A percentile compares a stretch with the other conserved stretches of the same genome.
Evolutionary conservation across 1,140 invertebrate species (phyloP).

Genomic region (Zaprionus inermis): DNA sequence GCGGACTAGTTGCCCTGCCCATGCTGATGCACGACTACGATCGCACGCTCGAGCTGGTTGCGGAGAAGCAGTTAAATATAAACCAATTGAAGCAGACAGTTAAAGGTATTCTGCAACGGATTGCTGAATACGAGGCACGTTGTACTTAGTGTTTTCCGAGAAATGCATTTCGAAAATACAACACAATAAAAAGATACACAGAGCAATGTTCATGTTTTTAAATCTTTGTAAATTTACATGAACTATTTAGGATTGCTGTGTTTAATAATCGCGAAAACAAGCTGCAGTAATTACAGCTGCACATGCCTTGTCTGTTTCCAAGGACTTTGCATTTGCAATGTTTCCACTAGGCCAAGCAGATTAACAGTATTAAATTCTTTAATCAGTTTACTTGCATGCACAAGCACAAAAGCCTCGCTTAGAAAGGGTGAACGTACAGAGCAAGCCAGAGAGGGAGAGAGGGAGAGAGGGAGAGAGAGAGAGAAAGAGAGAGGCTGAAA

Average conservation of each 20-base stretch:
- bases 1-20: slow-evolving; percentile 71
- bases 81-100: not conserved
- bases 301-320: slow-evolving; percentile 3
- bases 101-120: not conserved
- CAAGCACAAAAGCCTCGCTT: slow-evolving; percentile 64
- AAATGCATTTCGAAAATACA: not conserved
- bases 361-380: slow-evolving; percentile 81
- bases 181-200: not conserved
- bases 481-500: slow-evolving; percentile 1
- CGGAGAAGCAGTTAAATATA: not conserved
- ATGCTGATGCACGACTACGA: slow-evolving; percentile 71
- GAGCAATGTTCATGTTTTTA: no score
- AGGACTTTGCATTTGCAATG: slow-evolving; percentile 53
- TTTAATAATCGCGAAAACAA: not conserved
- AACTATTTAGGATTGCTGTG: no score
- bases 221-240: no score
- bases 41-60: slow-evolving; percentile 38
- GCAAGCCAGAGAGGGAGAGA: slow-evolving; percentile 15
- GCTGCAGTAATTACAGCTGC: not conserved
- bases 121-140: not conserved
- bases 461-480: not conserved
- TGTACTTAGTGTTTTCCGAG: not conserved
- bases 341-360: slow-evolving; percentile 78
- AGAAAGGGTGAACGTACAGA: slow-evolving; percentile 27
- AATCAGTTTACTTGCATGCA: slow-evolving; percentile 79